Conservation (phyloP, 2,888 invertebrate genomes). For the Rhingia rostrata region DNA sequence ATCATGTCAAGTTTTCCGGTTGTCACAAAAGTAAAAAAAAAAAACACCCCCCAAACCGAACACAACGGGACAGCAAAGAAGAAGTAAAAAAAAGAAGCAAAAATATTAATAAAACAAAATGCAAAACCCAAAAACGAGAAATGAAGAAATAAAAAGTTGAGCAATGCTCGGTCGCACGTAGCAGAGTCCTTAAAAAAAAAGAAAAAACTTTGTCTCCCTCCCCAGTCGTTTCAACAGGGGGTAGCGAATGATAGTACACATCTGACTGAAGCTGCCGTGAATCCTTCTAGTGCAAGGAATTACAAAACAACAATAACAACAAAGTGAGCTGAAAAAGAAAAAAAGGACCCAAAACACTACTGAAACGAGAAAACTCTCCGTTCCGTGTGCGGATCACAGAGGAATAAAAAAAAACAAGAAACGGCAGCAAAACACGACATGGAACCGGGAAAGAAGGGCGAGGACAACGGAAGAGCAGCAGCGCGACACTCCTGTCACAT, state of each 20-base stretch:
- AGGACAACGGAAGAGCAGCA: slow-evolving; percentile 28
- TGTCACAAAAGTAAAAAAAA: slow-evolving; percentile 51
- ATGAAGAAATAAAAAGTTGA: slow-evolving; percentile 47
- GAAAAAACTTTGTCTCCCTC: neutral
- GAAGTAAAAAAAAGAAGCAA: neutral
- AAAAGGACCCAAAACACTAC: slow-evolving; percentile 23
- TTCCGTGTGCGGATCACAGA: slow-evolving; percentile 14
- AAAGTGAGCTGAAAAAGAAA: neutral
- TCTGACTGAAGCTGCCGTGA: slow-evolving; percentile 3
- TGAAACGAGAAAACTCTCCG: slow-evolving; percentile 45
- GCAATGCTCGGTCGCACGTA: slow-evolving; percentile 29
- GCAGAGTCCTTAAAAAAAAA: slow-evolving; percentile 2
- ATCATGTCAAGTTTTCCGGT: slow-evolving; percentile 53
- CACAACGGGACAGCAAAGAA: slow-evolving; percentile 22
- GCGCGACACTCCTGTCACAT: slow-evolving; percentile 70
- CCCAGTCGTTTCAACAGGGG: neutral
- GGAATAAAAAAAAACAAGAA: slow-evolving; percentile 15
- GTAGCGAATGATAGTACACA: neutral
- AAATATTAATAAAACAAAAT: no score
- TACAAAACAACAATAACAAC: slow-evolving; percentile 21
- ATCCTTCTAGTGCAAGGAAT: slow-evolving; percentile 37
- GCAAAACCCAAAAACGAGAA: slow-evolving; percentile 3
- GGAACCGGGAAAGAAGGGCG: neutral
- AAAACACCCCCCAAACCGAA: slow-evolving; percentile 15
- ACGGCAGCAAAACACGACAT: neutral